Evolutionary conservation across 2,888 invertebrate species (phyloP).

Genomic region (Pseudanteris insignis): DNA sequence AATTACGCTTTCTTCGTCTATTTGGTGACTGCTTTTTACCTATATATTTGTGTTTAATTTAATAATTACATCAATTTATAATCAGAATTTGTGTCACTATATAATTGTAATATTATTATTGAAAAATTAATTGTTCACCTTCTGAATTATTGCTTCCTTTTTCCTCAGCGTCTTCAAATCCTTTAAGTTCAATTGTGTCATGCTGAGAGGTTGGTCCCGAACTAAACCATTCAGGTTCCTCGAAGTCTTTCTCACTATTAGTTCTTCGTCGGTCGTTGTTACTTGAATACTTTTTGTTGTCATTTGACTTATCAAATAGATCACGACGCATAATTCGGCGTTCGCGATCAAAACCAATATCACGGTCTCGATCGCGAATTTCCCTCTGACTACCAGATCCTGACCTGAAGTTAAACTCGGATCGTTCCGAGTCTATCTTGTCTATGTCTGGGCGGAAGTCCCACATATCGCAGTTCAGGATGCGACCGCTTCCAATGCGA

Average conservation of each 20-base stretch:
- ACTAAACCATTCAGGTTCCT: slow-evolving; percentile 91
- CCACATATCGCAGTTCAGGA: slow-evolving; percentile 76
- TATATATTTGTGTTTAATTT: no score
- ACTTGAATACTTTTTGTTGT: slow-evolving; percentile 63
- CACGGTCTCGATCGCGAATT: slow-evolving; percentile 53
- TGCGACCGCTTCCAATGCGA: slow-evolving; percentile 83
- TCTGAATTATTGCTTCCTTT: slow-evolving; percentile 50
- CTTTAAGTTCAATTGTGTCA: slow-evolving; percentile 92
- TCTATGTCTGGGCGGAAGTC: slow-evolving; percentile 66
- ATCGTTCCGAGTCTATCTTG: slow-evolving; percentile 59
- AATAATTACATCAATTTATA: no score
- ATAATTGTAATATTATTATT: not conserved
- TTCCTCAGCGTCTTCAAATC: slow-evolving; percentile 82
- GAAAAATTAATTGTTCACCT: slow-evolving; percentile 18
- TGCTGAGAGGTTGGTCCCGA: slow-evolving; percentile 89
- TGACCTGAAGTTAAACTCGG: slow-evolving; percentile 61
- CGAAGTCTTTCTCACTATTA: slow-evolving; percentile 69
- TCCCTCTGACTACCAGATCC: slow-evolving; percentile 54
- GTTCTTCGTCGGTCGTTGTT: slow-evolving; percentile 70
- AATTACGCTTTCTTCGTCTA: slow-evolving; percentile 10
- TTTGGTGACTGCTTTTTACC: slow-evolving; percentile 60
- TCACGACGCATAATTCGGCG: slow-evolving; percentile 72
- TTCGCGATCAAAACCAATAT: slow-evolving; percentile 59
- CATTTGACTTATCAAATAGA: slow-evolving; percentile 53
- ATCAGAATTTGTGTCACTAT: no score